Percentiles rank a stretch among this genome's conserved stretches.
Conservation (phyloP, 1,140 invertebrate species). For the Drosophila funebris region DNA sequence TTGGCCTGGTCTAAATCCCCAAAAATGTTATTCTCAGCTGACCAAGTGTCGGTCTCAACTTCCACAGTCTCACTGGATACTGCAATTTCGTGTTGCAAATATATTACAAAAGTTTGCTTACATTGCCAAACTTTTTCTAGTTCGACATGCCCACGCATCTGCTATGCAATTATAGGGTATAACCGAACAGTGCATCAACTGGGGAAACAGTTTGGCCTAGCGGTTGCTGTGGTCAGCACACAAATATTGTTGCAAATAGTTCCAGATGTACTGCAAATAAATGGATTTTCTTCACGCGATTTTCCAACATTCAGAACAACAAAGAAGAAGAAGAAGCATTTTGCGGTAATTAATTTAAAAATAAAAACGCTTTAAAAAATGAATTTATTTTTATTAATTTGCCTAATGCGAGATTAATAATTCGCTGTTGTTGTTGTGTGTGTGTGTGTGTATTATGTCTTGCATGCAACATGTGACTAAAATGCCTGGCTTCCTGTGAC, state of each 20-base stretch:
- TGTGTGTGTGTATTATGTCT: no score
- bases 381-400: no score
- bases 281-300: background rate
- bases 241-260: background rate
- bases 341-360: slow-evolving; percentile 8
- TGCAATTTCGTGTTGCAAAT: background rate
- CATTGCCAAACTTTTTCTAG: background rate
- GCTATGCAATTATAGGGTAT: background rate
- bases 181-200: background rate
- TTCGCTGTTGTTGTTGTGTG: no score
- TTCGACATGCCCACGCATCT: background rate
- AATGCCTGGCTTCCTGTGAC: slow-evolving; percentile 18
- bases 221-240: background rate
- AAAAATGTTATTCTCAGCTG: background rate
- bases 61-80: background rate
- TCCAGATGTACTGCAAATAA: background rate
- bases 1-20: background rate
- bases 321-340: slow-evolving; percentile 49
- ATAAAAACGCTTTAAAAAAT: no score
- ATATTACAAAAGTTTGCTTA: background rate
- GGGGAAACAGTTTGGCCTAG: background rate
- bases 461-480: slow-evolving; percentile 57
- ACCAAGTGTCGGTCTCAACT: no score
- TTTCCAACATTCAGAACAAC: slow-evolving; percentile 34
- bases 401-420: no score